Evolutionary conservation across 1,140 invertebrate species (phyloP), one percentile per base, ranked within the genome.

Genomic region (Drosophila lini): DNA sequence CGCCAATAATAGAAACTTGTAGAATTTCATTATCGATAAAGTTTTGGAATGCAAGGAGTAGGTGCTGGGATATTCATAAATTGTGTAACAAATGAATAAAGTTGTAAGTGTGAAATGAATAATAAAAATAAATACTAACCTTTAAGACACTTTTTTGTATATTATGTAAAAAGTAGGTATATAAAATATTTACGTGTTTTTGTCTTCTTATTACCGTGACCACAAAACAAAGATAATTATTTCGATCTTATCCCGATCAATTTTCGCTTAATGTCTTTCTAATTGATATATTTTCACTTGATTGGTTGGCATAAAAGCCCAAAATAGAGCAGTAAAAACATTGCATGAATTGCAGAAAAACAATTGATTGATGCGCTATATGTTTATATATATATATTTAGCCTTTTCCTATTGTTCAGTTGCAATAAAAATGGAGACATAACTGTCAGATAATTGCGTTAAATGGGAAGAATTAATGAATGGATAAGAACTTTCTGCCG

Each of bases 1-100:
- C 83, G 79, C 64, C 84, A 88, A 88, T 88, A 83, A 89, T 82
- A 89, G 70, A 78, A 89, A 89, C 67, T 78, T 81, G 81, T 71
- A 55, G 67, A 61, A 81, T 89, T 84, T 83, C 80, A 75, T 89
- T 89, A 89, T 89, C 63, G 84, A 76, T 74, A 89, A 89, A 89
- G 69, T 89, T 89, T 75, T 19, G 9, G 31, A 16, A 19, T 47
- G 25, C 48, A 15, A 32, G 38, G 41, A 69, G 58, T 62, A 73
- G 65, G 53, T 67, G 19, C 19, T 45, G 67, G 80, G 64, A 42
- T 80, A 57, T 41, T 40, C 32, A 31, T 25, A 56, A 67, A 67
- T 53, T 58, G 36, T 10, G 16, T 4, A 38, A 42, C 22, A 42
- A 40, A 55, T 53, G 34, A 53, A 62, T 41, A 62, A 62, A 40